A percentile compares a stretch with the other conserved stretches of the same genome.
Evolutionary conservation across 2,113 vertebrate genomes (phyloP).

Genomic region (Sorex fumeus): DNA sequence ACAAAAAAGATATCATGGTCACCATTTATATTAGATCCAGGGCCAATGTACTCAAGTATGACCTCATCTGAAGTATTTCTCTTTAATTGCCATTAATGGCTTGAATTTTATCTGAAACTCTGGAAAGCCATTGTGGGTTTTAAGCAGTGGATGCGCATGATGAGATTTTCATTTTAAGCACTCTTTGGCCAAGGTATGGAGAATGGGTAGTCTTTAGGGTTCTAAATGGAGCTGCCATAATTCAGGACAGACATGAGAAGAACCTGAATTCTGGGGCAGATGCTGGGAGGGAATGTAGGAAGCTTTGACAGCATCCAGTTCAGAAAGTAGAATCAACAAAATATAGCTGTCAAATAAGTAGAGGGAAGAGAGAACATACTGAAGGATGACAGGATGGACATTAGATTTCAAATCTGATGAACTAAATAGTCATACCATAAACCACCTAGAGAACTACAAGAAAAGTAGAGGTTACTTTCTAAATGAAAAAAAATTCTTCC

Average conservation of each 20-base stretch:
- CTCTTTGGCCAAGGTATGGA: neutral
- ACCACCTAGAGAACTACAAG: constrained; percentile 47
- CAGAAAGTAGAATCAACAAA: constrained; percentile 50
- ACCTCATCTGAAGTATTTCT: constrained; percentile 21
- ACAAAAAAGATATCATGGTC: neutral
- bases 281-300: neutral
- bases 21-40: too few species aligned
- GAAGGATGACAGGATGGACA: constrained; percentile 28
- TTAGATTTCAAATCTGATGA: constrained; percentile 56
- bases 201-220: constrained; percentile 34
- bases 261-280: neutral
- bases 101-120: constrained; percentile 47
- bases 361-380: neutral
- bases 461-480: constrained; percentile 54
- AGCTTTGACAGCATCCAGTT: constrained; percentile 34
- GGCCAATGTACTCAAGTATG: too few species aligned
- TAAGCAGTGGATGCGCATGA: constrained; percentile 42
- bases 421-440: constrained; percentile 45
- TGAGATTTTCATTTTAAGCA: constrained; percentile 57
- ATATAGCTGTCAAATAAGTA: constrained; percentile 49
- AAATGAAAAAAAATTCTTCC: constrained; percentile 55
- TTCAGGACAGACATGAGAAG: constrained; percentile 7
- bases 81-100: constrained; percentile 35
- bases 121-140: constrained; percentile 40
- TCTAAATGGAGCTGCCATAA: constrained; percentile 48